A percentile compares a stretch with the other conserved stretches of the same genome.
phyloP scores from a whole-genome alignment of 2,797 vertebrate genomes.

The Enteromius radiatus region DNA sequence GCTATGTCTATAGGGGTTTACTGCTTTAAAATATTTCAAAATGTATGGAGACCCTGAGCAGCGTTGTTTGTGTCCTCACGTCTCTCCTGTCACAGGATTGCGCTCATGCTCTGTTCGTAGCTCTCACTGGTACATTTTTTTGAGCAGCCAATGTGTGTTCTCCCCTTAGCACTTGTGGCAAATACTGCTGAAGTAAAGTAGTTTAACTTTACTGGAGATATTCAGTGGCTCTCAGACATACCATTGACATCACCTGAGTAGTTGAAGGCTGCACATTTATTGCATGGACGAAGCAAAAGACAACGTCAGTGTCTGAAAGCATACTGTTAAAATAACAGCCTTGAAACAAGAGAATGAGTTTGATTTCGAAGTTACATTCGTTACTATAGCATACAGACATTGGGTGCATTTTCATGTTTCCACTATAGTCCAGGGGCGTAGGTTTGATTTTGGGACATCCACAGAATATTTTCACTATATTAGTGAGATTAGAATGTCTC shows the following conservation, averaged over 20 bases:
- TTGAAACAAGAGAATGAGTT: neutral
- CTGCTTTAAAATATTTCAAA: neutral
- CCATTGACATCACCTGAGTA: neutral
- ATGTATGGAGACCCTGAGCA: neutral
- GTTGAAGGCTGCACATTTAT: neutral
- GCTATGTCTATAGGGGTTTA: neutral
- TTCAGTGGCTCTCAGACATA: neutral
- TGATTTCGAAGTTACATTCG: too few relatives aligned
- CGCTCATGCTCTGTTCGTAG: neutral
- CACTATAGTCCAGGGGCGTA: too few relatives aligned
- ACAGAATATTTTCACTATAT: too few relatives aligned
- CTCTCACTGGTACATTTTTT: neutral
- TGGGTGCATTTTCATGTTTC: too few relatives aligned
- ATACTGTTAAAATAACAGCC: neutral
- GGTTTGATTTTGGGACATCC: too few relatives aligned
- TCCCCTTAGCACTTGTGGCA: neutral
- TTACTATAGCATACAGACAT: too few relatives aligned
- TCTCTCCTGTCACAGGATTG: neutral
- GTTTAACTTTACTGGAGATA: neutral
- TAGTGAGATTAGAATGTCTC: too few relatives aligned
- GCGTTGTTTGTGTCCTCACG: neutral
- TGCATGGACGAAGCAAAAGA: neutral
- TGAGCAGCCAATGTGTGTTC: neutral
- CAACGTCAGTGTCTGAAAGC: neutral
- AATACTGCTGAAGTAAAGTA: neutral